phyloP scores from a whole-genome alignment of 2,888 invertebrate genomes.

The Teleiodes luculella region DNA sequence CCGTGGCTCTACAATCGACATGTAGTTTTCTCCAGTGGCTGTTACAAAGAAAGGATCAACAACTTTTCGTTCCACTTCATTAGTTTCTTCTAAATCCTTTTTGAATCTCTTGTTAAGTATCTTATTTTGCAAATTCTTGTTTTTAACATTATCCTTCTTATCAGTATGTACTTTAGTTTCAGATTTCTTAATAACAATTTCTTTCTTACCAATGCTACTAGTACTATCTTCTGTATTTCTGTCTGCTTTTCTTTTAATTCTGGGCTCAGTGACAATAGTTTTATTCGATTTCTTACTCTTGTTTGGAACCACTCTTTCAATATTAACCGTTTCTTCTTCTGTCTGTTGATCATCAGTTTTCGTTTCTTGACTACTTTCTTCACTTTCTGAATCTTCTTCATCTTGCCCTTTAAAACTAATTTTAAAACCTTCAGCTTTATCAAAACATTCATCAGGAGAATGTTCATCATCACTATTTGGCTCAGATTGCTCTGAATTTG shows the following conservation, averaged over 20 bases:
- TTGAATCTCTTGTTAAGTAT: conserved; percentile 53
- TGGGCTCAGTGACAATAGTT: background rate
- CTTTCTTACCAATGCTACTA: conserved; percentile 4
- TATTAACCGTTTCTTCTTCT: conserved; percentile 18
- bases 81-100: conserved; percentile 38
- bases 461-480: conserved; percentile 14
- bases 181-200: conserved; percentile 16
- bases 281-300: conserved; percentile 5
- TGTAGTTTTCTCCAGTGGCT: conserved; percentile 63
- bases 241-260: conserved; percentile 12
- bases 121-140: conserved; percentile 62
- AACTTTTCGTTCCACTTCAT: conserved; percentile 42
- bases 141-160: conserved; percentile 53
- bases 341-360: conserved; percentile 17
- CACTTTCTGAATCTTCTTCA: conserved; percentile 18
- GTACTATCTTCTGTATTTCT: conserved; percentile 3
- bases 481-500: background rate
- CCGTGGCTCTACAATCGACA: conserved; percentile 66
- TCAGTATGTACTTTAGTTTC: conserved; percentile 24
- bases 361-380: conserved; percentile 13
- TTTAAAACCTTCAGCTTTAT: conserved; percentile 19
- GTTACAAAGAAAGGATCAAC: conserved; percentile 73
- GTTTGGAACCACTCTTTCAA: background rate
- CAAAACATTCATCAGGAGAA: background rate
- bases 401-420: background rate